Conservation (phyloP, 2,113 vertebrate genomes). For the Eudyptes chrysolophus region DNA sequence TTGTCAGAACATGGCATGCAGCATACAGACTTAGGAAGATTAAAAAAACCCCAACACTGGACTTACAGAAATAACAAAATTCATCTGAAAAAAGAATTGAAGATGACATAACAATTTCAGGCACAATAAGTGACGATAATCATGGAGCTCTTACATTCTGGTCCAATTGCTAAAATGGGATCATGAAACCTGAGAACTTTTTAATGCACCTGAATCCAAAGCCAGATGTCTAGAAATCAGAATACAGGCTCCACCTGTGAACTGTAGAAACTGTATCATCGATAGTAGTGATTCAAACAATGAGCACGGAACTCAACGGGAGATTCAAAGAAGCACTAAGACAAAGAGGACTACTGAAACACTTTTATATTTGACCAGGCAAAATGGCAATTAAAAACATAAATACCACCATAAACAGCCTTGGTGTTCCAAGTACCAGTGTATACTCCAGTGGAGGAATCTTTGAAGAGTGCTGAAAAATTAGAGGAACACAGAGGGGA, state of each 20-base stretch:
- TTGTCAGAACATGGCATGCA: not conserved
- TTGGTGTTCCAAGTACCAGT: not conserved
- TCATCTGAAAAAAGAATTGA: not conserved
- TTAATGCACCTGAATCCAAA: not conserved
- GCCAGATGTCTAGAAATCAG: not conserved
- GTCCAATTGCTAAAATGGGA: not conserved
- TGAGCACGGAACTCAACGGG: not conserved
- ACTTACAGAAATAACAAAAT: not conserved
- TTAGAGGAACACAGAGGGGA: not conserved
- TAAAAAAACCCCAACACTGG: not conserved
- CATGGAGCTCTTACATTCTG: rapidly evolving
- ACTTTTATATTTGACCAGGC: not conserved
- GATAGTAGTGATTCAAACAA: rapidly evolving
- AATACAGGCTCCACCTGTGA: not conserved
- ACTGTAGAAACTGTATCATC: not conserved
- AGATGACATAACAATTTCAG: not conserved
- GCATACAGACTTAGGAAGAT: not conserved
- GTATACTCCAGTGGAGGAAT: not conserved
- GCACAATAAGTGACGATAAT: not conserved
- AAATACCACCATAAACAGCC: not conserved
- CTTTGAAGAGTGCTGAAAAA: not conserved
- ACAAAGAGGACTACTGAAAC: not conserved
- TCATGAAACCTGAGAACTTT: not conserved
- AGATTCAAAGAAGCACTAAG: not conserved
- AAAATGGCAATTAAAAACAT: not conserved